Percentiles rank a stretch among this genome's conserved stretches.
Conservation (phyloP, 2,888 invertebrate species). For the Exephanes ischioxanthus region DNA sequence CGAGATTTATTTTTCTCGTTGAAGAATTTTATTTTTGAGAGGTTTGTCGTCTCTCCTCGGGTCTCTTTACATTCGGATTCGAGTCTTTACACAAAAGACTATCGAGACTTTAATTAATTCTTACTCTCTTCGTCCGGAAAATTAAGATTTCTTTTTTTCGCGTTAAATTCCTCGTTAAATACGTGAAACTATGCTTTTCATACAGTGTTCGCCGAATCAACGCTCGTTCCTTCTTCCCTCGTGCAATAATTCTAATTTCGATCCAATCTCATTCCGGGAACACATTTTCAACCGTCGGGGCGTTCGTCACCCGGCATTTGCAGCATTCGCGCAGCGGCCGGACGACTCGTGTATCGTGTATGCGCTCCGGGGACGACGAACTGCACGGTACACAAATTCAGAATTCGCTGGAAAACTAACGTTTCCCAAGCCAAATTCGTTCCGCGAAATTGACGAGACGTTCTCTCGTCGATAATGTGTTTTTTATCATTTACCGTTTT, state of each 20-base stretch:
- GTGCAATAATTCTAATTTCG: conserved; percentile 57
- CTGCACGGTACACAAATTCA: conserved; percentile 11
- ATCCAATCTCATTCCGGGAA: conserved; percentile 54
- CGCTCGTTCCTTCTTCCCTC: conserved; percentile 26
- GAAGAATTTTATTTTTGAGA: too few species aligned
- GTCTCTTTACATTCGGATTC: too few species aligned
- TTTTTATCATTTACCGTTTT: neutral
- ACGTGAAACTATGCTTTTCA: conserved; percentile 1
- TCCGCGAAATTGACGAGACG: conserved; percentile 65
- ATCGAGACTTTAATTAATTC: neutral
- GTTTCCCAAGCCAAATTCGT: conserved; percentile 70
- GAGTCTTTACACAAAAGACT: neutral
- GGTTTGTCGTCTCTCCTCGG: too few species aligned
- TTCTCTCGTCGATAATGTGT: neutral
- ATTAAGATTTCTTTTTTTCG: neutral
- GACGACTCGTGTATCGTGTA: neutral
- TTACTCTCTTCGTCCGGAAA: neutral
- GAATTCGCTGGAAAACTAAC: conserved; percentile 61
- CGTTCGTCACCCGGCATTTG: conserved; percentile 27
- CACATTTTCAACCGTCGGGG: conserved; percentile 17
- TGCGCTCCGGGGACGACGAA: neutral
- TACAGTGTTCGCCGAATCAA: neutral
- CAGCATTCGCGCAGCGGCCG: neutral
- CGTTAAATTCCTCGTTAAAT: neutral
- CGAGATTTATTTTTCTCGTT: too few species aligned